Conservation (phyloP, 2,888 invertebrate genomes). For the Acleris holmiana region DNA sequence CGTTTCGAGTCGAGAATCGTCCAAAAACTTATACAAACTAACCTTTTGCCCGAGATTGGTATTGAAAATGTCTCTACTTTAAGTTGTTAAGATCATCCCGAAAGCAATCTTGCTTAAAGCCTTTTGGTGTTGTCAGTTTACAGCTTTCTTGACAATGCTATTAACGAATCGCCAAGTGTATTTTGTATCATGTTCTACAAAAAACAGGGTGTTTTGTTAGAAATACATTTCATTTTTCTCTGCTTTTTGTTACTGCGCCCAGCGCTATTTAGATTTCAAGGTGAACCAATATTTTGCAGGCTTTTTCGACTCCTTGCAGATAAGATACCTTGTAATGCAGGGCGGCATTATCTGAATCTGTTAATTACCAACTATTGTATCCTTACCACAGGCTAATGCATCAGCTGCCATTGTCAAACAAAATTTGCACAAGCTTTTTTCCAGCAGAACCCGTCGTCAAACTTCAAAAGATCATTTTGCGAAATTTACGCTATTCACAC, state of each 20-base stretch:
- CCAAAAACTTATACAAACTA: too few species aligned
- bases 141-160: slow-evolving; percentile 4
- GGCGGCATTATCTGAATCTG: slow-evolving; percentile 34
- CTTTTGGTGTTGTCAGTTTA: slow-evolving; percentile 12
- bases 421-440: slow-evolving; percentile 35
- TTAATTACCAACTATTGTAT: slow-evolving; percentile 34
- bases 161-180: not conserved
- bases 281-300: slow-evolving; percentile 18
- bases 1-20: too few species aligned
- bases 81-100: slow-evolving; percentile 10
- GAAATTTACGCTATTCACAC: slow-evolving; percentile 22
- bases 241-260: not conserved
- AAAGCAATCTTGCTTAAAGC: slow-evolving; percentile 9
- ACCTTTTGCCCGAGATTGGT: slow-evolving; percentile 11
- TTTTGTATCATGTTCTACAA: too few species aligned
- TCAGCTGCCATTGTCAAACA: slow-evolving; percentile 31
- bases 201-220: too few species aligned
- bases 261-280: not conserved
- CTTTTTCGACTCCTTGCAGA: slow-evolving; percentile 21
- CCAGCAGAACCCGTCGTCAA: slow-evolving; percentile 27
- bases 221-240: not conserved
- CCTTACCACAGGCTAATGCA: slow-evolving; percentile 23
- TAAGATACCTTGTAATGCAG: slow-evolving; percentile 32
- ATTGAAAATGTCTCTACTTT: slow-evolving; percentile 4
- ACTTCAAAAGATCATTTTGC: slow-evolving; percentile 37